Percentiles rank a stretch among this genome's conserved stretches.
Conservation (phyloP, 2,797 vertebrate species). For the Taenioides sp. region DNA sequence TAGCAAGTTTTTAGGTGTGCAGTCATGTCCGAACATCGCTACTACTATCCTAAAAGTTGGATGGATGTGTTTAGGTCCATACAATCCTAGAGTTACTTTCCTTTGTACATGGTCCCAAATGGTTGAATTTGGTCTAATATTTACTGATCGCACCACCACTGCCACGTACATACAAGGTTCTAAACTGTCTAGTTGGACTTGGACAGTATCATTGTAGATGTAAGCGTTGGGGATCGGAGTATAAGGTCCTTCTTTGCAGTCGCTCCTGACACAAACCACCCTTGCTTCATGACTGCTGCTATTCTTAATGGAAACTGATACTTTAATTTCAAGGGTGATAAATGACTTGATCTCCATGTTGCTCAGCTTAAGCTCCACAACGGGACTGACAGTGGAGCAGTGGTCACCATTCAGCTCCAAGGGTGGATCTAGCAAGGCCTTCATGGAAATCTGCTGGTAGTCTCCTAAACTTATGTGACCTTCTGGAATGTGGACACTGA, state of each 20-base stretch:
- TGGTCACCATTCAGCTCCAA: conserved; percentile 91
- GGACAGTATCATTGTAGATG: conserved; percentile 87
- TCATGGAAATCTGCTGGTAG: conserved; percentile 92
- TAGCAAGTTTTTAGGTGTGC: conserved; percentile 89
- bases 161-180: conserved; percentile 95
- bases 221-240: conserved; percentile 78
- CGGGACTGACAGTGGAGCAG: conserved; percentile 88
- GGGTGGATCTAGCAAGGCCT: conserved; percentile 91
- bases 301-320: conserved; percentile 82
- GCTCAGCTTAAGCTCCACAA: conserved; percentile 93
- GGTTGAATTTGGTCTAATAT: conserved; percentile 78
- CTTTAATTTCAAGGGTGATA: conserved; percentile 88
- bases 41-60: conserved; percentile 94
- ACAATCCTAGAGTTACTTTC: conserved; percentile 89
- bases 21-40: conserved; percentile 93
- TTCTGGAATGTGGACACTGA: conserved; percentile 89
- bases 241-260: conserved; percentile 91
- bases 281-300: conserved; percentile 82
- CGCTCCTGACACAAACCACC: conserved; percentile 88
- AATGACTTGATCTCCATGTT: conserved; percentile 90
- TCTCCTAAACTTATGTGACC: conserved; percentile 87
- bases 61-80: conserved; percentile 96
- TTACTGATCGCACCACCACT: conserved; percentile 82
- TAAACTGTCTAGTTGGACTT: conserved; percentile 88
- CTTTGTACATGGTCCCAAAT: conserved; percentile 94